These are phyloP conservation scores for Paratrypauchen microcephalus DNA, from an alignment of 2,797 vertebrate species.

Conservation along the genomic window DNA sequence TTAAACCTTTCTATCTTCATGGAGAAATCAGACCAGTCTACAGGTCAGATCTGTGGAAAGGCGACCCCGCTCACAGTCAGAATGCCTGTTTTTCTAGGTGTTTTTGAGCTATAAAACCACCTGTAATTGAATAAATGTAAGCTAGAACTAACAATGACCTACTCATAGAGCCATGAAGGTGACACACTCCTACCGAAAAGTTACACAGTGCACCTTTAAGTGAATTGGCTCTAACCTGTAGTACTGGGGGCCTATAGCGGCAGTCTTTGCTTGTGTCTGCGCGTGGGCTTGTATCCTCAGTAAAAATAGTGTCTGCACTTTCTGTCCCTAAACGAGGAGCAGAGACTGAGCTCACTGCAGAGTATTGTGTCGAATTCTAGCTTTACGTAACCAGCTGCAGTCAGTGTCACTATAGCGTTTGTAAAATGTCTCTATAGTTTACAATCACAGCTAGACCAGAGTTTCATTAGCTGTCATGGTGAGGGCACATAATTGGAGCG, in stretches of 20 bases:
- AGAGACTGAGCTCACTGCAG: slow-evolving; percentile 32
- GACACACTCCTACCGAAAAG: too few relatives aligned
- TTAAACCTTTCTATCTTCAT: too few relatives aligned
- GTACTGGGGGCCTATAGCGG: not conserved
- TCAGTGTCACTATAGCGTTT: not conserved
- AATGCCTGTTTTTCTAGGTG: too few relatives aligned
- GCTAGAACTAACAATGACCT: too few relatives aligned
- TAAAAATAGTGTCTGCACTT: slow-evolving; percentile 60
- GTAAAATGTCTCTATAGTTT: not conserved
- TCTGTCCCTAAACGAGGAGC: slow-evolving; percentile 45
- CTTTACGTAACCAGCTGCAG: slow-evolving; percentile 20
- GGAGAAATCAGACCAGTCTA: too few relatives aligned
- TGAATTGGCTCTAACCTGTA: not conserved
- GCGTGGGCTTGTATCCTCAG: slow-evolving; percentile 42
- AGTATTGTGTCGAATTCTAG: slow-evolving; percentile 33
- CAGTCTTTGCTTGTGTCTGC: slow-evolving; percentile 18
- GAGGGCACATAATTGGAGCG: not conserved
- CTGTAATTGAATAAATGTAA: too few relatives aligned
- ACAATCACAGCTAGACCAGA: not conserved
- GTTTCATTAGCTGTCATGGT: not conserved
- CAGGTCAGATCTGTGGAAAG: too few relatives aligned
- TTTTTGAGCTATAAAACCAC: too few relatives aligned
- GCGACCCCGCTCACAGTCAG: too few relatives aligned
- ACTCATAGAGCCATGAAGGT: too few relatives aligned
- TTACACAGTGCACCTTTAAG: not conserved